Evolutionary conservation across 2,113 vertebrate species (phyloP).

Genomic region (Puma concolor): DNA sequence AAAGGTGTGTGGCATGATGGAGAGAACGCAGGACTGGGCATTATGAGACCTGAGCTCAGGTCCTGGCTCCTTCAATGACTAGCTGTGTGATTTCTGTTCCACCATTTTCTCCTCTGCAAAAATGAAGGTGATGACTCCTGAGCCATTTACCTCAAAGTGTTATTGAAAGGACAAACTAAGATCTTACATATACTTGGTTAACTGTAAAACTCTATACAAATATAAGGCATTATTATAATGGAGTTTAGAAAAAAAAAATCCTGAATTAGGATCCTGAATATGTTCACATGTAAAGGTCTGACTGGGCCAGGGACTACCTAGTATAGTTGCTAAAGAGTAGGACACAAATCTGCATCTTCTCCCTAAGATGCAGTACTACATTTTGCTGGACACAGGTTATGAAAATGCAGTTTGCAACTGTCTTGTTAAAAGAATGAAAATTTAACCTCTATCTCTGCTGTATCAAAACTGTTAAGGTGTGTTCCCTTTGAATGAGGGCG

Average conservation of each 20-base stretch:
- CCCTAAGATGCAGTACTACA: background rate
- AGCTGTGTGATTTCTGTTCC: background rate
- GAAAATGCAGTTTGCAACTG: background rate
- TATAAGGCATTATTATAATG: background rate
- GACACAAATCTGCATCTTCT: background rate
- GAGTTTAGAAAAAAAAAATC: background rate
- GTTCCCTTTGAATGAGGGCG: background rate
- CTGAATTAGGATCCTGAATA: background rate
- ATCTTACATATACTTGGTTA: background rate
- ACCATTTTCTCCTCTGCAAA: background rate
- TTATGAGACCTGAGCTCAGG: background rate
- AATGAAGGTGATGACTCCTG: background rate
- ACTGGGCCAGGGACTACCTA: background rate
- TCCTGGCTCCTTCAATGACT: background rate
- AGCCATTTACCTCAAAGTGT: background rate
- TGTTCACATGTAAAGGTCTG: background rate
- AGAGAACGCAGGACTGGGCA: background rate
- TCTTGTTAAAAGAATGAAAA: slow-evolving; percentile 2
- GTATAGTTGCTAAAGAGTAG: background rate
- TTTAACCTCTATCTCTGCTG: background rate
- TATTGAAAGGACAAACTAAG: background rate
- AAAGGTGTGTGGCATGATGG: background rate
- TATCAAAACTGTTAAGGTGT: slow-evolving; percentile 31
- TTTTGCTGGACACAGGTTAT: background rate
- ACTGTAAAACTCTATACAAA: background rate